phyloP scores from a whole-genome alignment of 2,888 invertebrate genomes.

The Diaphora mendica region DNA sequence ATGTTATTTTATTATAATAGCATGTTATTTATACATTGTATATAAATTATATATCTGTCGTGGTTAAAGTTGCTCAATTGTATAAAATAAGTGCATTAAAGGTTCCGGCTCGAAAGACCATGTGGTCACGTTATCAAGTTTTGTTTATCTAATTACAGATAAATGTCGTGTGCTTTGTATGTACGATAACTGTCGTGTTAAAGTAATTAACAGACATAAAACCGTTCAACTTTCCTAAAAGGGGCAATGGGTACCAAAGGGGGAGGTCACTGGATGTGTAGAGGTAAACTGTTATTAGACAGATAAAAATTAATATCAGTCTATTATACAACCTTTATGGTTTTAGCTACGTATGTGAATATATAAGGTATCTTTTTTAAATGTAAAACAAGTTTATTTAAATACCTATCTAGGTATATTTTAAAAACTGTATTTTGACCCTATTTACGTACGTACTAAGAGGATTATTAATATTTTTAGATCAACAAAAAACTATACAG shows the following conservation, averaged over 20 bases:
- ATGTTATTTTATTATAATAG: background rate
- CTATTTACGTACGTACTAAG: background rate
- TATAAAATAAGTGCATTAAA: background rate
- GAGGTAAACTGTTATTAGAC: constrained; percentile 40
- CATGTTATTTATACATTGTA: background rate
- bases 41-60: background rate
- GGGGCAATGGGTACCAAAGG: background rate
- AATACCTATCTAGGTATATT: background rate
- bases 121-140: background rate
- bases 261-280: constrained; percentile 15
- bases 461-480: background rate
- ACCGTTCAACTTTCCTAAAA: background rate
- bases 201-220: background rate
- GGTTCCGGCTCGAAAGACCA: background rate
- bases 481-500: no score
- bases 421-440: background rate
- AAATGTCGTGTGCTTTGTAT: background rate
- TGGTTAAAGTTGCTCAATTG: background rate
- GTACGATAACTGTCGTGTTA: background rate
- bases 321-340: constrained; percentile 18
- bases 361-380: background rate
- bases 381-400: background rate
- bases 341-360: background rate
- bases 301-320: constrained; percentile 38
- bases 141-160: background rate